Percentiles rank a stretch among this genome's conserved stretches.
These are phyloP conservation scores for Meteorus colon DNA, from an alignment of 2,888 invertebrate genomes.

Conservation along the genomic window DNA sequence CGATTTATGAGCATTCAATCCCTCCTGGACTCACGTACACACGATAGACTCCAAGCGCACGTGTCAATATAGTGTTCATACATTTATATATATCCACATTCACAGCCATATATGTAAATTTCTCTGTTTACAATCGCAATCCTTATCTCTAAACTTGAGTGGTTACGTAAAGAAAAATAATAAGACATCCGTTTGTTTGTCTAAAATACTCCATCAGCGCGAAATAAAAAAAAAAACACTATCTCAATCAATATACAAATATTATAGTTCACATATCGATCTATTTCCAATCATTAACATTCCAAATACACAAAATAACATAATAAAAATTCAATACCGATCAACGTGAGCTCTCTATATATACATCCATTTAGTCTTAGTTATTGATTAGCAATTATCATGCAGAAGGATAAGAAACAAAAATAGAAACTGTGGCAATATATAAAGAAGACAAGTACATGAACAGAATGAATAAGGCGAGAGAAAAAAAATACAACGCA, in stretches of 20 bases:
- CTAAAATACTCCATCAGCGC: too few relatives aligned
- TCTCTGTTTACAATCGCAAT: neutral
- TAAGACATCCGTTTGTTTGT: too few relatives aligned
- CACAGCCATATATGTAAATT: neutral
- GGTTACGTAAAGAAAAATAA: too few relatives aligned
- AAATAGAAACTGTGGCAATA: neutral
- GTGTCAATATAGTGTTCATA: slow-evolving; percentile 36
- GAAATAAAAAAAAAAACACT: neutral
- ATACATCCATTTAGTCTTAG: too few relatives aligned
- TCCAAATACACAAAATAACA: neutral
- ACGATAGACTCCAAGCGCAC: slow-evolving; percentile 22
- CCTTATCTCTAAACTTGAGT: neutral
- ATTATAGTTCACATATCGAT: neutral
- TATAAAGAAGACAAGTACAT: neutral
- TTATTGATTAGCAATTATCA: neutral
- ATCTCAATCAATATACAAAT: neutral
- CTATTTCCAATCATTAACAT: neutral
- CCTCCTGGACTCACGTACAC: slow-evolving; percentile 19
- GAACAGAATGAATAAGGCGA: neutral
- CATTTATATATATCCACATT: neutral
- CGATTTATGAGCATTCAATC: slow-evolving; percentile 35
- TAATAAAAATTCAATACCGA: too few relatives aligned
- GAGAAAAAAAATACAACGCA: neutral
- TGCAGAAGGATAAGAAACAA: slow-evolving; percentile 2
- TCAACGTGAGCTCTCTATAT: too few relatives aligned